Base-by-base conservation (phyloP, 2,113 vertebrate species). In the Conger conger region DNA sequence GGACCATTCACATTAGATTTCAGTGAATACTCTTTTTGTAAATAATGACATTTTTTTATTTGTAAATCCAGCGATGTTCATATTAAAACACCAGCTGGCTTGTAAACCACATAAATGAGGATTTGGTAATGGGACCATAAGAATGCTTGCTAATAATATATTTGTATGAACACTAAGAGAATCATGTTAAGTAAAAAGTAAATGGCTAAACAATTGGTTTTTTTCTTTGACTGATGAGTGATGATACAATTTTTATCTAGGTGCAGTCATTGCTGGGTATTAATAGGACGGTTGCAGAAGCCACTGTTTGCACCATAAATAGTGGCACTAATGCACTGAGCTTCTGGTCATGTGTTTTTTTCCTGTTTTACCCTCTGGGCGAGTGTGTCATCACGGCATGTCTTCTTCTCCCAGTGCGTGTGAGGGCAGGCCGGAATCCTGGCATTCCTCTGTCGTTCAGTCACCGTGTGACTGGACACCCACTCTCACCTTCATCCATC, bases 401-500 rank as follows among this genome's bases (percentile, higher is more conserved):
- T 33, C 68, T 11, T n/a, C 5, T 73, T 73, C 11, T 9, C 27
- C 68, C 20, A 2, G 27, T 30, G n/a, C n/a, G n/a, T 33, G 68
- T n/a, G 68, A 30, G 68, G 68, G 68, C n/a, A 33, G 68, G 68
- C 9, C 27, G 15, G n/a, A 73, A 30, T n/a, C 68, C 68, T 30
- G 68, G 54, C 92, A 94, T 94, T 94, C 92, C 94, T 94, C 92
- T 93, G 91, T 89, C 0, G 36, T 96, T 93, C 35, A 77, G 92
- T 95, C 95, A 96, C 77, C 8, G 57, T 93, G 91, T 91, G 73
- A 91, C 87, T 84, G 89, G 92, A 93, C 93, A 30, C 96, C 94
- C 93, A 86, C 93, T 96, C 96, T 93, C 95, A 91, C 87, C 90
- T 93, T 80, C 83, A 90, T 93, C 93, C 92, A 92, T 92, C 88